Evolutionary conservation across 2,113 vertebrate species (phyloP), one percentile per base, ranked within the genome.

Genomic region (Onychostruthus taczanowskii): DNA sequence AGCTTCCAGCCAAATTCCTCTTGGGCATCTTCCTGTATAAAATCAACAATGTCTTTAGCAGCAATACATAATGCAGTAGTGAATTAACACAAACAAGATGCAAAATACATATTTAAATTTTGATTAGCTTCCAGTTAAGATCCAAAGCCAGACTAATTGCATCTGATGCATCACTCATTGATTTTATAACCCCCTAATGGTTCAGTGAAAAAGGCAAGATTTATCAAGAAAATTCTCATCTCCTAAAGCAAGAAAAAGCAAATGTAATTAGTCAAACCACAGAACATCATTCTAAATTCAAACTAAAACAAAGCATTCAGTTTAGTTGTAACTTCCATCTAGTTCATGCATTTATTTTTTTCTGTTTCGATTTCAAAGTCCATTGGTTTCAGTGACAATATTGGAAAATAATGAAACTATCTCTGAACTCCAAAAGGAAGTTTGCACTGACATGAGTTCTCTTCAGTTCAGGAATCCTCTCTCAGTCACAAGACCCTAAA

Each of bases 1-100:
- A 98, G 95, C 96, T 97, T 98, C 98, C 98, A 98, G 80, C 98
- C 95, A 98, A 98, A 99, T 97, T 99, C 98, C 97, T 99, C 96
- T 86, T 98, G 98, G 90, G 97, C 98, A 98, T 98, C 98, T 95
- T 98, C 93, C 97, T 99, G 97, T 94, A 98, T 97, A 98, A 97
- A 86, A 90, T 75, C 52, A 74, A 93, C 53, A 94, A 92, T 26
- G n/a, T 94, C 50, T 94, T 96, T 74, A 96, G 84, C 91, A 97
- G 92, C 50, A 6, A 96, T 80, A 24, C n/a, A 67, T 93, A 92
- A 90, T 69, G 55, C 87, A 76, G 75, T 13, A 96, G 66, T 52
- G 80, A 97, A 93, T 96, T 92, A 96, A 59, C 67, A 90, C 43
- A 95, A 86, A 94, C 73, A 93, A 96, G 92, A 93, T 88, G n/a